Evolutionary conservation across 2,888 invertebrate genomes (phyloP).

Genomic region (Andrena praecox): DNA sequence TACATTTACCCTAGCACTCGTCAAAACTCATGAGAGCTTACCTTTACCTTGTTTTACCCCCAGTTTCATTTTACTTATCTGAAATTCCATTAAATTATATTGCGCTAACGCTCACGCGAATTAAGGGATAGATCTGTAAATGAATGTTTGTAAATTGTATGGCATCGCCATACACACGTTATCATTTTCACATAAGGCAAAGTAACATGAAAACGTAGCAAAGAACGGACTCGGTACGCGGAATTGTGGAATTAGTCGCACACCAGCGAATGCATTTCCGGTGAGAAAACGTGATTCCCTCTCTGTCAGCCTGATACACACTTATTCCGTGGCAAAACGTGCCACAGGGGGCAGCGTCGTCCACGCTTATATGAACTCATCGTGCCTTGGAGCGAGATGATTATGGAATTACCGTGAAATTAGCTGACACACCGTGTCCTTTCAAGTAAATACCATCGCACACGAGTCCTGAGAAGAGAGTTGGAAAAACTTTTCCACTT

Average conservation of each 20-base stretch:
- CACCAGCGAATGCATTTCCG: constrained; percentile 20
- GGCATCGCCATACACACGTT: constrained; percentile 3
- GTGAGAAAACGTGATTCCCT: constrained; percentile 39
- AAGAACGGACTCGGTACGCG: neutral
- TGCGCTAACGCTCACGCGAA: neutral
- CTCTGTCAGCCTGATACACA: constrained; percentile 16
- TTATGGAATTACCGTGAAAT: constrained; percentile 55
- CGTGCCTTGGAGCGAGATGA: constrained; percentile 18
- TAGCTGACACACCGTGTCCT: constrained; percentile 32
- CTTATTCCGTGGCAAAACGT: constrained; percentile 30
- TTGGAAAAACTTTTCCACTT: constrained; percentile 37
- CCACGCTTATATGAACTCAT: constrained; percentile 17
- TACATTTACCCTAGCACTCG: no score
- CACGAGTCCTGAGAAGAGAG: constrained; percentile 15
- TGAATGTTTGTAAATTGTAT: neutral
- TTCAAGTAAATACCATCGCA: neutral
- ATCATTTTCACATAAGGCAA: constrained; percentile 1
- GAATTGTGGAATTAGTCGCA: constrained; percentile 8
- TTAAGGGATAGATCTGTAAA: neutral
- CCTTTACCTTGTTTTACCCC: no score
- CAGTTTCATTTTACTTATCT: no score
- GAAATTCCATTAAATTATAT: no score
- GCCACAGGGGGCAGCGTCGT: constrained; percentile 6
- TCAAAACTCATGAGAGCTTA: no score
- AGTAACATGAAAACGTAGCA: constrained; percentile 6